Conservation (phyloP, 2,888 invertebrate genomes). For the Caenorhabditis sp. region DNA sequence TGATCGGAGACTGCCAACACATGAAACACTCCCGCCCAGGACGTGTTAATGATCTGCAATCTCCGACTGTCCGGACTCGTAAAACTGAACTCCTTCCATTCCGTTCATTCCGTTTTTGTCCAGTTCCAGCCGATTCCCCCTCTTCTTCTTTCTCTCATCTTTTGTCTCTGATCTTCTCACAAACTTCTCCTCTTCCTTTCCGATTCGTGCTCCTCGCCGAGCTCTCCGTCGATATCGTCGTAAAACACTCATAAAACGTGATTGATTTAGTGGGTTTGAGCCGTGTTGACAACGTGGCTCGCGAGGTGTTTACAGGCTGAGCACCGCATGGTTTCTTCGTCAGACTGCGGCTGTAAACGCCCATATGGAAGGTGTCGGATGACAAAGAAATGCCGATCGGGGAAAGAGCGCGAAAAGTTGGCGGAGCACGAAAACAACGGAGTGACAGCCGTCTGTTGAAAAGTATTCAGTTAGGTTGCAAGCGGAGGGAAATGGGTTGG, state of each 20-base stretch:
- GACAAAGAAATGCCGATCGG: constrained; percentile 6
- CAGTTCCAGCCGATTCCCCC: background rate
- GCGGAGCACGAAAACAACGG: background rate
- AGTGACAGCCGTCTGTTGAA: no score
- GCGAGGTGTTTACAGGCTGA: constrained; percentile 9
- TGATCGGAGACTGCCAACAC: no score
- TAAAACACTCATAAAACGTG: constrained; percentile 38
- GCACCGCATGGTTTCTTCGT: background rate
- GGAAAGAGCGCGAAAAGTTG: background rate
- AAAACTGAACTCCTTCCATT: constrained; percentile 7
- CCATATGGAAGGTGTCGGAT: constrained; percentile 12
- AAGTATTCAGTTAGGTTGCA: no score
- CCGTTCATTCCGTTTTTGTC: background rate
- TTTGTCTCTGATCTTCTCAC: background rate
- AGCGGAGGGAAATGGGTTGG: no score
- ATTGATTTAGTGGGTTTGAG: constrained; percentile 50
- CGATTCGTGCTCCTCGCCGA: background rate
- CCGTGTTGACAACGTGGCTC: background rate
- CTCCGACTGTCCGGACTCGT: constrained; percentile 7
- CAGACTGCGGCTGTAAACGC: constrained; percentile 10
- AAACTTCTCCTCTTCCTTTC: background rate
- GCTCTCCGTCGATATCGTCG: background rate
- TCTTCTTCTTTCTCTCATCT: background rate
- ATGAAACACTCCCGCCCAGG: background rate
- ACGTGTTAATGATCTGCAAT: constrained; percentile 41